Evolutionary conservation across 35 echinoderm and acorn worm species (phyloP), one percentile per base, ranked within the genome.

Genomic region (Anneissia japonica): DNA sequence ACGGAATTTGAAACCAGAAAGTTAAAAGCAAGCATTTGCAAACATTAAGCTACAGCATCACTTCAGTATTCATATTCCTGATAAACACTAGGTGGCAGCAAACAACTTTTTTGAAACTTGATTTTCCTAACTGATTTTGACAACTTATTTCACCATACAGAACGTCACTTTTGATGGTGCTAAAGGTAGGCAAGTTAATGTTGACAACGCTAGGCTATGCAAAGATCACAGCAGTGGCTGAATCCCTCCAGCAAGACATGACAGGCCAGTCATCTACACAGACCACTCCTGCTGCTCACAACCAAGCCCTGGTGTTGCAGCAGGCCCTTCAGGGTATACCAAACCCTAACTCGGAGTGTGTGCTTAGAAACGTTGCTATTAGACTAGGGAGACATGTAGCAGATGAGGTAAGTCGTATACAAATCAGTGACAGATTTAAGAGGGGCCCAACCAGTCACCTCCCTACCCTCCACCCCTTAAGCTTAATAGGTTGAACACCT

Each of bases 111-210:
- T n/a, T n/a, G n/a, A n/a, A n/a, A n/a, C n/a, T n/a, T n/a, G n/a
- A n/a, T n/a, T n/a, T n/a, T n/a, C n/a, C n/a, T n/a, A n/a, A n/a
- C n/a, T n/a, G n/a, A n/a, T n/a, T n/a, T n/a, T n/a, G n/a, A n/a
- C n/a, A n/a, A n/a, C n/a, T 39, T 46, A 31, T 82, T 38, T 82
- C 7, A 84, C n/a, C 16, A 38, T 33, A 10, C 82, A 99, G 96
- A 75, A 82, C 86, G 46, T 86, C 96, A 31, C 79, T 94, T 4
- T 84, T 89, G 31, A 90, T 93, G 34, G 96, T 99, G 80, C 79
- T 99, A 46, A 99, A 99, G 78, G 91, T 94, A 39, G 96, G 92
- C 26, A 99, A 99, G 80, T 72, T 99, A 73, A 99, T 99, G 96
- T 87, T 99, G 35, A 99, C 96, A 21, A 99, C 96, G 32, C 86